phyloP scores from a whole-genome alignment of 1,140 invertebrate genomes.

The Drosophila leontia region DNA sequence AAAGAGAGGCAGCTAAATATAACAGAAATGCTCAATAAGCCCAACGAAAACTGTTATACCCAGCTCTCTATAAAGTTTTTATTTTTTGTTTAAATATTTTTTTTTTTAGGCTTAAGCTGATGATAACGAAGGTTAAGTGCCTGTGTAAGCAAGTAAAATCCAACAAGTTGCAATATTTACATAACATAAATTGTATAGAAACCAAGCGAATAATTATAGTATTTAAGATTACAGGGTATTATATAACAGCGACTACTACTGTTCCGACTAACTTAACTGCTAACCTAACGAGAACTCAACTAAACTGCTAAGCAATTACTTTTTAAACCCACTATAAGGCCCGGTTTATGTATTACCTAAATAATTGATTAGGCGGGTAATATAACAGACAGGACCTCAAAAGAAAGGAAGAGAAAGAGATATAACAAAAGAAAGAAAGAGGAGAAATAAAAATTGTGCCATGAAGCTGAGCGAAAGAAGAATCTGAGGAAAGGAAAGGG shows the following conservation, averaged over 20 bases:
- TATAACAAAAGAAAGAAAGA: neutral
- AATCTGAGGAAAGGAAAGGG: slow-evolving; percentile 25
- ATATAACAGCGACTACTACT: slow-evolving; percentile 8
- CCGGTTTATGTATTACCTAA: neutral
- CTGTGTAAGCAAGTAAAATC: slow-evolving; percentile 51
- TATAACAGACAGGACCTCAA: neutral
- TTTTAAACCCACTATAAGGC: slow-evolving; percentile 18
- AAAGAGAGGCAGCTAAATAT: slow-evolving; percentile 24
- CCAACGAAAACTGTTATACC: slow-evolving; percentile 51
- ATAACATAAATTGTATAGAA: slow-evolving; percentile 37
- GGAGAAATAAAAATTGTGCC: slow-evolving; percentile 62
- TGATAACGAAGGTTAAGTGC: slow-evolving; percentile 66
- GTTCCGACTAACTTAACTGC: slow-evolving; percentile 34
- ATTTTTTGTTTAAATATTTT: slow-evolving; percentile 10
- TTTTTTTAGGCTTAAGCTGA: slow-evolving; percentile 17
- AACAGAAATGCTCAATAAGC: slow-evolving; percentile 56
- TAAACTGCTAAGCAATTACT: slow-evolving; percentile 51
- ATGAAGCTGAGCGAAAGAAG: slow-evolving; percentile 48
- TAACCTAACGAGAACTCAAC: slow-evolving; percentile 48
- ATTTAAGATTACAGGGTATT: slow-evolving; percentile 64
- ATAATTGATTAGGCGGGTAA: neutral
- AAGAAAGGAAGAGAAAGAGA: neutral
- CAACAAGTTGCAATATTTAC: slow-evolving; percentile 76
- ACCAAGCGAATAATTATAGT: slow-evolving; percentile 49
- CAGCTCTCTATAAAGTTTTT: slow-evolving; percentile 20